These are phyloP conservation scores for Brachycybe producta DNA, from an alignment of 2,888 invertebrate genomes.

Conservation along the genomic window DNA sequence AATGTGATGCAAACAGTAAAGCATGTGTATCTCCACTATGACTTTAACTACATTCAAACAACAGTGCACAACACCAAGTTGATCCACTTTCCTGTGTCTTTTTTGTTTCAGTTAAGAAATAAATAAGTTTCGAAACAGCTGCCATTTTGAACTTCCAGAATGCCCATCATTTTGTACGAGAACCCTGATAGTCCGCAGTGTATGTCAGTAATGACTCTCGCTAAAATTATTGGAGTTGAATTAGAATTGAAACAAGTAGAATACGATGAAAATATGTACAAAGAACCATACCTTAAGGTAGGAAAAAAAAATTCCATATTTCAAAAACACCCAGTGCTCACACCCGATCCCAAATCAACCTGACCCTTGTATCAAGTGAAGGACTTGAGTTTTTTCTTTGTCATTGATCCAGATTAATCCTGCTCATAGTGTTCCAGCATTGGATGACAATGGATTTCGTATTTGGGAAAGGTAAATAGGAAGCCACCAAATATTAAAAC, in stretches of 20 bases:
- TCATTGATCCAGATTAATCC: constrained; percentile 14
- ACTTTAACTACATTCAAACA: too few relatives aligned
- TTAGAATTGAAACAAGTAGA: constrained; percentile 28
- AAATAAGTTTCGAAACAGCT: too few relatives aligned
- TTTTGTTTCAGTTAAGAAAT: too few relatives aligned
- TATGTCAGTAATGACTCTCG: constrained; percentile 28
- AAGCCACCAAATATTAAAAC: too few relatives aligned
- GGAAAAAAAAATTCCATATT: not conserved
- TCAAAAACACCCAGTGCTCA: too few relatives aligned
- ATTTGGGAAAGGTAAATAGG: constrained; percentile 9
- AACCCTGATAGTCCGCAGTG: constrained; percentile 26
- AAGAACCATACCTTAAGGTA: constrained; percentile 21
- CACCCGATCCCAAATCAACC: too few relatives aligned
- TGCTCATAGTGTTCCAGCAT: constrained; percentile 4
- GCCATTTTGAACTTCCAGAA: too few relatives aligned
- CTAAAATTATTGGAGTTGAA: constrained; percentile 26
- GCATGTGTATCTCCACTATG: too few relatives aligned
- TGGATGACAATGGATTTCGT: constrained; percentile 8
- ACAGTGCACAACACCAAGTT: too few relatives aligned
- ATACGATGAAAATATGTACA: constrained; percentile 24
- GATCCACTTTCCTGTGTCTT: too few relatives aligned
- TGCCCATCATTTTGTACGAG: constrained; percentile 8
- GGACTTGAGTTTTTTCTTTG: not conserved
- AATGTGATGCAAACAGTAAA: too few relatives aligned
- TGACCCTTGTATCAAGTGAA: not conserved